A percentile compares a stretch with the other conserved stretches of the same genome.
These are phyloP conservation scores for Batillaria attramentaria DNA, from an alignment of 1,140 invertebrate genomes.

Conservation along the genomic window DNA sequence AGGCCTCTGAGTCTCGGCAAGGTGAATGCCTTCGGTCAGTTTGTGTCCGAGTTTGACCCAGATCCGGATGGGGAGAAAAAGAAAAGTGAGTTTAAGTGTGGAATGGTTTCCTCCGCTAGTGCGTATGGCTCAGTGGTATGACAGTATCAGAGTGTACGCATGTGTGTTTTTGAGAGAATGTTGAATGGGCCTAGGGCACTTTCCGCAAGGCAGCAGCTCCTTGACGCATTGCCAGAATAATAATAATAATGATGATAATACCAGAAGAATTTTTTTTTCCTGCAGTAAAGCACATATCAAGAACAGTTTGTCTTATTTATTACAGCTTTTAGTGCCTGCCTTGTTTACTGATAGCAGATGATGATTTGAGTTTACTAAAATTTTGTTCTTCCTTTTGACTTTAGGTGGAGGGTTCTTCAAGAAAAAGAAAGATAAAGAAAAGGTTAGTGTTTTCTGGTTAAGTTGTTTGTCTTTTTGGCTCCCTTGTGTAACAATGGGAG, in stretches of 20 bases:
- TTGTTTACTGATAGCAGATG: no score
- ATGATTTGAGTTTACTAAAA: neutral
- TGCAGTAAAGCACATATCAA: no score
- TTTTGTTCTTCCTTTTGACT: neutral
- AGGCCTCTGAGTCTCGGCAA: conserved; percentile 85
- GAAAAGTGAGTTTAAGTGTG: conserved; percentile 62
- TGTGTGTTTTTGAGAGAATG: no score
- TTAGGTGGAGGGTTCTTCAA: conserved; percentile 76
- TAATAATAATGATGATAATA: no score
- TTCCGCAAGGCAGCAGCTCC: no score
- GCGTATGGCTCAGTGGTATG: no score
- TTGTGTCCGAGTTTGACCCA: conserved; percentile 90
- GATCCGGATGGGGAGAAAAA: conserved; percentile 81
- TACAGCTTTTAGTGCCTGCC: no score
- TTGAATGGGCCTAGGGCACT: no score
- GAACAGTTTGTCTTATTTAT: no score
- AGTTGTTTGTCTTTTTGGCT: neutral
- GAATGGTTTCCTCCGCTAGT: neutral
- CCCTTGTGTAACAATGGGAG: neutral
- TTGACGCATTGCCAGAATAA: no score
- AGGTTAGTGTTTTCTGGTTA: conserved; percentile 70
- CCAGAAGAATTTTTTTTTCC: no score
- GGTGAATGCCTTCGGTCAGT: conserved; percentile 88
- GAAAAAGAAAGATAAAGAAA: conserved; percentile 86
- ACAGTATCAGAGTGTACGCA: no score